Conservation (phyloP, 2,113 vertebrate genomes). For the Setophaga kirtlandii region DNA sequence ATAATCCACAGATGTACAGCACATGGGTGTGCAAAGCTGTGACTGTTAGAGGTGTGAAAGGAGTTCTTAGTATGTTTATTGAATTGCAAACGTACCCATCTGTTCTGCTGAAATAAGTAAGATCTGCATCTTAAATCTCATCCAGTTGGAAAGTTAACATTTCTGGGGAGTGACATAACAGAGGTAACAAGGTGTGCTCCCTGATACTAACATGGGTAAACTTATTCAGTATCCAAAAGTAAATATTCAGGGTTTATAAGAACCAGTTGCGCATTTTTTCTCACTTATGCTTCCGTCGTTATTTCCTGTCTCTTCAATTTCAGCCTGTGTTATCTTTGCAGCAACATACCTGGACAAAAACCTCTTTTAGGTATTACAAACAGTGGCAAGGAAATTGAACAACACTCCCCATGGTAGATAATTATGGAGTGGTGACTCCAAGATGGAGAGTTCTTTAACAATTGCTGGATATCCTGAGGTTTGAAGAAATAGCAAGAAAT, state of each 20-base stretch:
- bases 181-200: conserved; percentile 16
- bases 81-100: conserved; percentile 53
- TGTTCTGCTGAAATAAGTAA: conserved; percentile 40
- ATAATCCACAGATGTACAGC: conserved; percentile 56
- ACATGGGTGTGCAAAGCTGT: conserved; percentile 62
- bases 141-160: background rate
- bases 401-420: background rate
- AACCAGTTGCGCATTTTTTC: background rate
- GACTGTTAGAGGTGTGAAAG: conserved; percentile 63
- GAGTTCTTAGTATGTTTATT: conserved; percentile 55
- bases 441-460: background rate
- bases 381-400: background rate
- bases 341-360: background rate
- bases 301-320: background rate
- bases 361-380: background rate
- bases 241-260: conserved; percentile 14
- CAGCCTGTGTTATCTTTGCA: background rate
- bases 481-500: background rate
- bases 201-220: background rate
- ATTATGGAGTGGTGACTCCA: background rate
- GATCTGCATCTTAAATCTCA: background rate
- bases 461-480: background rate
- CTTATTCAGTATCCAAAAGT: background rate
- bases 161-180: conserved; percentile 2
- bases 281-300: background rate